Evolutionary conservation across 1,140 invertebrate genomes (phyloP), one percentile per base, ranked within the genome.

Genomic region (Tetramorium alpestre): DNA sequence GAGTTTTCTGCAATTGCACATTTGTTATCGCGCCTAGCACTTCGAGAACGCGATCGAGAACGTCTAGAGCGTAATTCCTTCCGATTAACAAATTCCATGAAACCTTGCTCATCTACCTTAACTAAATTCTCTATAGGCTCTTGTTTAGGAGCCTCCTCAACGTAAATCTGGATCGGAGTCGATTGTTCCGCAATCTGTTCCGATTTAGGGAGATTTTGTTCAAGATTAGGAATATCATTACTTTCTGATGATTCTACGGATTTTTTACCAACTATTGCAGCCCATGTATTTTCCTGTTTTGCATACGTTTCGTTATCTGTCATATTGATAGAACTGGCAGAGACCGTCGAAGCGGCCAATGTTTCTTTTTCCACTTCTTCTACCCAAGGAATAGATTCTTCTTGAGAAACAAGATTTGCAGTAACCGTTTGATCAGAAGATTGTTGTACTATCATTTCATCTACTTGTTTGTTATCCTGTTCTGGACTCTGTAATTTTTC

Each of bases 81-180:
- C 80, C 93, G 93, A 58, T 95, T 95, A 4, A 96, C 88, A 85
- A 94, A 95, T 88, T 96, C 94, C 60, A 95, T 94, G 85, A 96
- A 96, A 33, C 95, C 96, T 90, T 96, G 95, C 65, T 94, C 92
- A 91, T 96, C 95, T 4, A 95, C 90, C 70, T 93, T 89, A 62
- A 95, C 93, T 4, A 95, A 73, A 77, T 94, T 94, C 78, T 94
- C 93, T 51, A 93, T 93, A 0, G 93, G 91, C 65, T 94, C 89
- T 33, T 87, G 87, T 85, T 89, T 89, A 4, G 90, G 56, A 18
- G 75, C 80, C 28, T 93, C 86, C 69, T 95, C 92, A 41, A 95
- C 95, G 5, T 95, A 92, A 75, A 96, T 95, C 93, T 96, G 94
- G 0, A 96, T 92, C 75, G 75, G 67, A 64, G 88, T 70, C 70